These are phyloP conservation scores for Hyposoter dolosus DNA, from an alignment of 2,888 invertebrate species.

Conservation along the genomic window DNA sequence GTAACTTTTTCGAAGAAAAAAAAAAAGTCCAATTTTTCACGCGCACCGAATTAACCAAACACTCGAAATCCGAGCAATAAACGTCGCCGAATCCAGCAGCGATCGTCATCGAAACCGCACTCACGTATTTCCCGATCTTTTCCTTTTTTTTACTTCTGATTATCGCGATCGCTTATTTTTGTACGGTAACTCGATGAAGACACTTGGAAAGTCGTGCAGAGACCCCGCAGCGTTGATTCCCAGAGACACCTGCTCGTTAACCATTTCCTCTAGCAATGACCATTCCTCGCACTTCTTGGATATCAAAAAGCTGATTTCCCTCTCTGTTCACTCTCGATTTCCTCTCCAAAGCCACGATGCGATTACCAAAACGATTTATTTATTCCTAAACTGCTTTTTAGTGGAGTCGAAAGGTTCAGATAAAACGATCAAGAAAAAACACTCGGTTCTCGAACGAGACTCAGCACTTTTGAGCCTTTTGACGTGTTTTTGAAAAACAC, in stretches of 20 bases:
- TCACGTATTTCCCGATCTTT: slow-evolving; percentile 69
- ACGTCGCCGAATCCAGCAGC: slow-evolving; percentile 29
- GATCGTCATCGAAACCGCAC: slow-evolving; percentile 69
- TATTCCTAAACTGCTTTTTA: neutral
- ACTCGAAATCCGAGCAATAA: slow-evolving; percentile 13
- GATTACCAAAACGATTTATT: no score
- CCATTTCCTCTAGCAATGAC: slow-evolving; percentile 3
- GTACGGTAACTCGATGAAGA: neutral
- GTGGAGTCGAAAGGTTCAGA: neutral
- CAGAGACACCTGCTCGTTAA: neutral
- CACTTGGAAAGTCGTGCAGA: slow-evolving; percentile 9
- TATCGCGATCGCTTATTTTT: neutral
- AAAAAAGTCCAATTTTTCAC: neutral
- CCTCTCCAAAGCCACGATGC: no score
- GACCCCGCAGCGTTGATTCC: neutral
- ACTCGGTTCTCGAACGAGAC: no score
- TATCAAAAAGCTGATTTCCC: neutral
- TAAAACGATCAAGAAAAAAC: neutral
- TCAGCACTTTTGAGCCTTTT: neutral
- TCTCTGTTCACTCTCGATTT: no score
- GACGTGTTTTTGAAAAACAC: neutral
- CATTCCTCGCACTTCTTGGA: neutral
- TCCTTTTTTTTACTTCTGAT: neutral
- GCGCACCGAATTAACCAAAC: neutral
- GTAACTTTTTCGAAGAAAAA: neutral